Conservation (phyloP, 2,888 invertebrate species). For the Ophion ventricosus region DNA sequence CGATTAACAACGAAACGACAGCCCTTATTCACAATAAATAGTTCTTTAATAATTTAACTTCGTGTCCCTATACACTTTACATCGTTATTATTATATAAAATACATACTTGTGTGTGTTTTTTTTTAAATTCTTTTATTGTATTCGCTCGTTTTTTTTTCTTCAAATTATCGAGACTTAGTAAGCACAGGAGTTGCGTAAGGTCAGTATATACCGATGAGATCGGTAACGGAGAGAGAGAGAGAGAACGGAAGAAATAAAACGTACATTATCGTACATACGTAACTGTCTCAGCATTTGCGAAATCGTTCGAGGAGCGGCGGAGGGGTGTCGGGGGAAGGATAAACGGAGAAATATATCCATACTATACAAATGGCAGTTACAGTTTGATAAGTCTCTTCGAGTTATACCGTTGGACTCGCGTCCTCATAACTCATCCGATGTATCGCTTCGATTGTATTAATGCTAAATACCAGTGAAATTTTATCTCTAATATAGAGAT, state of each 20-base stretch:
- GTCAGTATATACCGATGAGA: constrained; percentile 39
- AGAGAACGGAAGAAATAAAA: constrained; percentile 23
- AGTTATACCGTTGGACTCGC: constrained; percentile 39
- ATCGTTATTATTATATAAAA: constrained; percentile 74
- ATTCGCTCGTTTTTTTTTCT: constrained; percentile 39
- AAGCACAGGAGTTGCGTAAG: constrained; percentile 30
- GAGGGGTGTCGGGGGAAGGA: neutral
- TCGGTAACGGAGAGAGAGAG: constrained; percentile 18
- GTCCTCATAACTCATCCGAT: constrained; percentile 46
- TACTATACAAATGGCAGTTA: constrained; percentile 68
- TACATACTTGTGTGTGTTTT: constrained; percentile 67
- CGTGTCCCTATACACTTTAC: constrained; percentile 72
- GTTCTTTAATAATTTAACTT: constrained; percentile 81
- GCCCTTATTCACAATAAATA: constrained; percentile 77
- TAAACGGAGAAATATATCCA: constrained; percentile 47
- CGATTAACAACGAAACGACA: neutral
- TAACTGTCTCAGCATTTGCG: constrained; percentile 28
- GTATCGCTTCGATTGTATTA: constrained; percentile 43
- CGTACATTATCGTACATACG: constrained; percentile 18
- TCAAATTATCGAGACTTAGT: constrained; percentile 27
- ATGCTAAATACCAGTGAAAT: constrained; percentile 64
- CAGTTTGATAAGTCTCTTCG: constrained; percentile 65
- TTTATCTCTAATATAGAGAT: constrained; percentile 79
- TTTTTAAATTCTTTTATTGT: neutral
- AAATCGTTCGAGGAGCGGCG: constrained; percentile 38